Conservation (phyloP, 2,113 vertebrate species). For the Arothron firmamentum region DNA sequence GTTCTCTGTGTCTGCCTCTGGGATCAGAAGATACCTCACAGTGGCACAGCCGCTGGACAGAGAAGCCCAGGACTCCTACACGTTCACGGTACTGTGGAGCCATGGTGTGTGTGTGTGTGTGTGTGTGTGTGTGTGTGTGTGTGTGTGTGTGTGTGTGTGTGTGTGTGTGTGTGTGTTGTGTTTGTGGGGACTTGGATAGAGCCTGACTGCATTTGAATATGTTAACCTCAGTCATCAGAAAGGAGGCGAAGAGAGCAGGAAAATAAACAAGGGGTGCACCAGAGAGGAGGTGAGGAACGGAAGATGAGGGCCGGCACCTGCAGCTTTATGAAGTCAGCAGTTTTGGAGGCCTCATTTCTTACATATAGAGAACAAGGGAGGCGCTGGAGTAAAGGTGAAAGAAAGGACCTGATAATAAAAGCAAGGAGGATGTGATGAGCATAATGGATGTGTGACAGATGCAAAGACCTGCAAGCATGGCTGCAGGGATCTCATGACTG, state of each 20-base stretch:
- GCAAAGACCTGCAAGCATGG: neutral
- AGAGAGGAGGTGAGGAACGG: neutral
- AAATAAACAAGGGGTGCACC: neutral
- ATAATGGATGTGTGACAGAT: neutral
- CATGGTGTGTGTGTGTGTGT: neutral
- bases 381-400: neutral
- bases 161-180: neutral
- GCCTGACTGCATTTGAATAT: conserved; percentile 32
- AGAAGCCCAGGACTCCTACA: conserved; percentile 87
- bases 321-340: neutral
- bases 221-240: neutral
- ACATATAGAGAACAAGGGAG: neutral
- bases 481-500: neutral
- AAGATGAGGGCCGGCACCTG: neutral
- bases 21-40: conserved; percentile 88
- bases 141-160: neutral
- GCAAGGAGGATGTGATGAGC: conserved; percentile 5
- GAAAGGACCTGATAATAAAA: neutral
- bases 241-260: neutral
- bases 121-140: neutral
- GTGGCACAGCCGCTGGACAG: conserved; percentile 89
- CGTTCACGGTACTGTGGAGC: conserved; percentile 80
- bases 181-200: neutral
- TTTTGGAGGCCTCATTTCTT: conserved; percentile 1
- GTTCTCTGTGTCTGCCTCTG: conserved; percentile 83